These are phyloP conservation scores for Salvator merianae DNA, from an alignment of 2,113 vertebrate genomes.

Conservation along the genomic window DNA sequence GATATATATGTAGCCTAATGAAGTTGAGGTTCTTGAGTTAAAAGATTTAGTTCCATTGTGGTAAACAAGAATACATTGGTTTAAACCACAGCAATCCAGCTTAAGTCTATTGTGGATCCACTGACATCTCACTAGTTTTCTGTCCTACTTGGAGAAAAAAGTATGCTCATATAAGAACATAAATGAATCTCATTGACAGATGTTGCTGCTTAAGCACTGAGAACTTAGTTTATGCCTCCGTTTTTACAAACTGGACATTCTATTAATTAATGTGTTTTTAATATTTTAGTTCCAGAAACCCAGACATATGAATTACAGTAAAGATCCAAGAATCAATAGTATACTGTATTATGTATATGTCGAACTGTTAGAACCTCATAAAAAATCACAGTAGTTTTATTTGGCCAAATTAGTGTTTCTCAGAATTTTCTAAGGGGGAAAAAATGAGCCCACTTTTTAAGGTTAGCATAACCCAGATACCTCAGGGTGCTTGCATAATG, in stretches of 20 bases:
- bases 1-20: background rate
- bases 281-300: background rate
- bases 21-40: background rate
- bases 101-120: background rate
- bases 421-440: background rate
- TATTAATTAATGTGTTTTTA: background rate
- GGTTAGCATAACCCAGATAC: background rate
- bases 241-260: background rate
- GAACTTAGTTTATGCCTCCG: background rate
- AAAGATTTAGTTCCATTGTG: background rate
- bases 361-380: fast-evolving
- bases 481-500: background rate
- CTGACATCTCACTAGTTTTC: background rate
- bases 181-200: background rate
- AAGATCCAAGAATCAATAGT: background rate
- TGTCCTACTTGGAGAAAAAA: background rate
- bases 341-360: background rate
- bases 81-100: background rate
- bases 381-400: background rate
- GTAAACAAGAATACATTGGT: background rate
- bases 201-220: background rate
- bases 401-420: background rate
- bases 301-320: conserved; percentile 9
- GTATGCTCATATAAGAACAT: background rate
- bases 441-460: background rate